These are phyloP conservation scores for Girardinus metallicus DNA, from an alignment of 2,797 vertebrate species.

Conservation along the genomic window DNA sequence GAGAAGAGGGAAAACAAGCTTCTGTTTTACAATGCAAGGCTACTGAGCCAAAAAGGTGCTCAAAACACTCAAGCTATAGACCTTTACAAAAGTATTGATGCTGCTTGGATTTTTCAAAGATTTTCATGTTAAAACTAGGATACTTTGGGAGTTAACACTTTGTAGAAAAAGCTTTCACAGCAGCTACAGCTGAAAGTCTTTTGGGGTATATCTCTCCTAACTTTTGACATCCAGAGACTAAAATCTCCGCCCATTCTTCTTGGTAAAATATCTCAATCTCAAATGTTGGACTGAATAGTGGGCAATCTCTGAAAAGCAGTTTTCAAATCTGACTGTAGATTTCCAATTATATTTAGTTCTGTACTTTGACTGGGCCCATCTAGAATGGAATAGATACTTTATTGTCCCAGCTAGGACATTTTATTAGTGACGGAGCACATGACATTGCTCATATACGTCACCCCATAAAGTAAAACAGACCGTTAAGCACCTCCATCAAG, in stretches of 20 bases:
- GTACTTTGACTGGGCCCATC: neutral
- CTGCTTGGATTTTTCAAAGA: neutral
- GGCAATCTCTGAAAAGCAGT: neutral
- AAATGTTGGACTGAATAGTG: neutral
- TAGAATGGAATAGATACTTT: neutral
- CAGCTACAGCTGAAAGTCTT: no score
- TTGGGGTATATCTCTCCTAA: no score
- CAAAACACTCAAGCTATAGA: neutral
- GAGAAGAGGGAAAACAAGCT: slow-evolving; percentile 16
- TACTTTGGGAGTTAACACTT: neutral
- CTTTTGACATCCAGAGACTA: no score
- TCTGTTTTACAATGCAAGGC: slow-evolving; percentile 66
- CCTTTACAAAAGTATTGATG: neutral
- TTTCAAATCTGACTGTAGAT: neutral
- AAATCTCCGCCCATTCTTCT: no score
- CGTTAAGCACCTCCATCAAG: neutral
- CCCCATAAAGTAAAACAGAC: neutral
- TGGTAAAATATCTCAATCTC: neutral
- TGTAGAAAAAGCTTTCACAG: no score
- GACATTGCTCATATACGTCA: neutral
- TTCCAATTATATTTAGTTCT: neutral
- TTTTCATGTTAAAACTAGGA: neutral
- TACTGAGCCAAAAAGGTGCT: neutral
- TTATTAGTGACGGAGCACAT: neutral
- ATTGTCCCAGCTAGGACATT: neutral